Percentiles rank a stretch among this genome's conserved stretches.
Evolutionary conservation across 35 echinoderm and acorn worm genomes (phyloP).

Genomic region (Eucidaris tribuloides): DNA sequence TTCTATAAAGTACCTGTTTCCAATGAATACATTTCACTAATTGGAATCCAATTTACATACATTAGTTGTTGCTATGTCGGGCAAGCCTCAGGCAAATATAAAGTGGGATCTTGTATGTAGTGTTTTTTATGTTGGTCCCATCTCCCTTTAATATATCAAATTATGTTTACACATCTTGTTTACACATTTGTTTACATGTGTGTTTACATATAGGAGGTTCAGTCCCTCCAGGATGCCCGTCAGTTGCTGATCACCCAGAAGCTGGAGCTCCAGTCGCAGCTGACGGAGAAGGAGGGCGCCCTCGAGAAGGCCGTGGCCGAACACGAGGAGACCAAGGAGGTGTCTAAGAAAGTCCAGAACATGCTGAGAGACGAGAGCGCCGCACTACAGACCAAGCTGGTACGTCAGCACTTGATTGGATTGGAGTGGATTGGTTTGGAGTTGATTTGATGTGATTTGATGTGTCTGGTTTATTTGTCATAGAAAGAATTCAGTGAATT

Average conservation of each 20-base stretch:
- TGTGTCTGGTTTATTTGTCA: no score
- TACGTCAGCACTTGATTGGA: conserved; percentile 21
- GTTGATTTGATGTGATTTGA: no score
- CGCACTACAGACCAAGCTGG: conserved; percentile 90
- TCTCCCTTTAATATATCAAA: no score
- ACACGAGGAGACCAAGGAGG: conserved; percentile 80
- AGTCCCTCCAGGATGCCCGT: conserved; percentile 75
- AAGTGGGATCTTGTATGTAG: no score
- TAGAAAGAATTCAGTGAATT: no score
- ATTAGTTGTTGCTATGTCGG: no score
- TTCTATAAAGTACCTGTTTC: no score
- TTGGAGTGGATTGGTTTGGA: not conserved
- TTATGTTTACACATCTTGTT: no score
- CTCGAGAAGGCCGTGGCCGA: conserved; percentile 52
- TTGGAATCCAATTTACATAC: no score
- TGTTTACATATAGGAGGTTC: conserved; percentile 43
- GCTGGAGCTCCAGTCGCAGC: conserved; percentile 81
- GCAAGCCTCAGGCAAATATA: no score
- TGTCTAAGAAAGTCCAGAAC: conserved; percentile 81
- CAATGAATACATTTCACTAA: no score
- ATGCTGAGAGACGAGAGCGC: conserved; percentile 89
- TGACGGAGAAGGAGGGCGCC: conserved; percentile 65
- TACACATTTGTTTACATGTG: not conserved
- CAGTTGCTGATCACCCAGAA: conserved; percentile 96
- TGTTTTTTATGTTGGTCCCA: no score